A percentile compares a stretch with the other conserved stretches of the same genome.
These are phyloP conservation scores for Oncorhynchus tshawytscha DNA, from an alignment of 2,113 vertebrate species.

Conservation along the genomic window DNA sequence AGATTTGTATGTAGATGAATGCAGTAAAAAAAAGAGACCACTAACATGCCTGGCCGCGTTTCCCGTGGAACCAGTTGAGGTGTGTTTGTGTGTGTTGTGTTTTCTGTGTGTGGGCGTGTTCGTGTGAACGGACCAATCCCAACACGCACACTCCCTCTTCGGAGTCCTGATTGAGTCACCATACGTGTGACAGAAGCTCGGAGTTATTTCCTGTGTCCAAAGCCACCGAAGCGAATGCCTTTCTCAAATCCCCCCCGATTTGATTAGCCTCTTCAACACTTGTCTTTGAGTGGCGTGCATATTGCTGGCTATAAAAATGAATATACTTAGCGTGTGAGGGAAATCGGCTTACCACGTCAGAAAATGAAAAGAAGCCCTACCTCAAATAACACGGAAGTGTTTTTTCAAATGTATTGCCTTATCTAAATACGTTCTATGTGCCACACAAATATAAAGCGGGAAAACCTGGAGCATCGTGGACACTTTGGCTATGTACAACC, in stretches of 20 bases:
- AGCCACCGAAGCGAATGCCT: background rate
- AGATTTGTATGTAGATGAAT: background rate
- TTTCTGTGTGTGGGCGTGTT: too few species aligned
- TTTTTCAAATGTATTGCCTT: background rate
- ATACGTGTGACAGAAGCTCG: background rate
- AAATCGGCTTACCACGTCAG: background rate
- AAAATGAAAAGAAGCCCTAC: background rate
- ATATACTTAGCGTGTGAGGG: background rate
- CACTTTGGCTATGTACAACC: background rate
- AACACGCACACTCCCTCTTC: too few species aligned
- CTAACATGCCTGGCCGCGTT: background rate
- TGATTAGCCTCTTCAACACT: slow-evolving; percentile 8
- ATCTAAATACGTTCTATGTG: background rate
- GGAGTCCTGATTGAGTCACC: background rate
- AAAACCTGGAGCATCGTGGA: background rate
- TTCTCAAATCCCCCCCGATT: background rate
- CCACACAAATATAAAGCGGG: background rate
- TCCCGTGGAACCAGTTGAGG: background rate
- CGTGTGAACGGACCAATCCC: too few species aligned
- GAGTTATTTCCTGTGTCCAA: background rate
- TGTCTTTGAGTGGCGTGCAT: background rate
- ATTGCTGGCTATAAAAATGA: background rate
- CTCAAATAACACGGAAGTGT: background rate
- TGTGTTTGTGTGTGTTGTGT: background rate
- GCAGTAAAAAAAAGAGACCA: background rate